Evolutionary conservation across 1,140 invertebrate species (phyloP), one percentile per base, ranked within the genome.

Genomic region (Portunus trituberculatus): DNA sequence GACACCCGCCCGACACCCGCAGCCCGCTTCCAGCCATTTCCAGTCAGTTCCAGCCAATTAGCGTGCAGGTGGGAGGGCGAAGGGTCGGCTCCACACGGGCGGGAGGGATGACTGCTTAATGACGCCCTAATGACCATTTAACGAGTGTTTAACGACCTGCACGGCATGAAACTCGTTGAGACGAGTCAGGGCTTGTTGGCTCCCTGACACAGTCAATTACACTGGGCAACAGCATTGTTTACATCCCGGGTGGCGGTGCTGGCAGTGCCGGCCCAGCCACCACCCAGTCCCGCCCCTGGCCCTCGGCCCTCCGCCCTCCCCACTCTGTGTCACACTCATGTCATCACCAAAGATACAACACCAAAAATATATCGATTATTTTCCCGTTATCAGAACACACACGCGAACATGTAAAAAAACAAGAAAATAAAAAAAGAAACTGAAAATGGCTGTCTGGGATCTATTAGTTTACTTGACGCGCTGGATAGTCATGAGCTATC

Each of bases 101-200:
- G 86, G 92, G 94, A 92, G 91, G 94, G 94, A 92, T 95, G 94
- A 95, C 94, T 95, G 94, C 94, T 92, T 95, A 95, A 95, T 95
- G 94, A 95, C 94, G 94, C 90, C 59, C 90, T 95, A 95, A 95
- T 95, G 94, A 95, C 94, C 94, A 95, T 95, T 95, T 95, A 95
- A 95, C 94, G 94, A 95, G 94, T 95, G 94, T 95, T 95, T 95
- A 95, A 95, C 94, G 94, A 95, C 82, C 94, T 95, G 94, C 94
- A 92, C 94, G 46, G 94, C 94, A 88, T 95, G 94, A 95, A 95
- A 95, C 94, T 95, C 94, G 94, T 95, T 95, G 67, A 95, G 94
- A 95, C 94, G 94, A 82, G 94, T 95, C 94, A 95, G 91, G 94
- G 94, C 89, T 86, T 92, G 94, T 95, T 95, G 94, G 90, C 90